Conservation (phyloP, 2,113 vertebrate genomes). For the Podiceps cristatus region DNA sequence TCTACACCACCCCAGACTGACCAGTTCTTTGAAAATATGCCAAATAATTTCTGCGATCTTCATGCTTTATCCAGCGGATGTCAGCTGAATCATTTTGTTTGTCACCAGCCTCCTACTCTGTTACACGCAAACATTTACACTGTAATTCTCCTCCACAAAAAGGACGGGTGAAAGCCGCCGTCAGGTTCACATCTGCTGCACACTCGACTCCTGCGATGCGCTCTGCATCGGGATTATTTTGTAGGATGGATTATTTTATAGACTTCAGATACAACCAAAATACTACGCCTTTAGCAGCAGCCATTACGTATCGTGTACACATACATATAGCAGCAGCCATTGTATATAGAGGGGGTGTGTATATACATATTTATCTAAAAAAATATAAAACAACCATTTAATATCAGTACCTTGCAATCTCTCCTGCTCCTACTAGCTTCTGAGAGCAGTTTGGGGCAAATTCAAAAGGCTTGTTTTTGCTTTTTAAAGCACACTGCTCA, state of each 20-base stretch:
- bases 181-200: not conserved
- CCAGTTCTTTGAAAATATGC: not conserved
- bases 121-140: not conserved
- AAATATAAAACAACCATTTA: not conserved
- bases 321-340: not conserved
- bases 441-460: not conserved
- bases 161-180: not conserved
- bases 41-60: not conserved
- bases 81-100: not conserved
- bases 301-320: not conserved
- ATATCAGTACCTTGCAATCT: not conserved
- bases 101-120: not conserved
- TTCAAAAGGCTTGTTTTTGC: not conserved
- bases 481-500: not conserved
- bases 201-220: accelerated
- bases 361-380: not conserved
- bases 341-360: not conserved
- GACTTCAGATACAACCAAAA: not conserved
- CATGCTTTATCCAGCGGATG: not conserved
- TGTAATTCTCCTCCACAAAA: not conserved
- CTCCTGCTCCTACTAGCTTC: not conserved
- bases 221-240: too few relatives aligned
- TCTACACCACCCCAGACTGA: not conserved
- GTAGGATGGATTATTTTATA: not conserved
- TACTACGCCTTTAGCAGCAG: not conserved